Percentiles rank a stretch among this genome's conserved stretches.
These are phyloP conservation scores for Poliocrania exsul DNA, from an alignment of 2,797 vertebrate genomes.

Conservation along the genomic window DNA sequence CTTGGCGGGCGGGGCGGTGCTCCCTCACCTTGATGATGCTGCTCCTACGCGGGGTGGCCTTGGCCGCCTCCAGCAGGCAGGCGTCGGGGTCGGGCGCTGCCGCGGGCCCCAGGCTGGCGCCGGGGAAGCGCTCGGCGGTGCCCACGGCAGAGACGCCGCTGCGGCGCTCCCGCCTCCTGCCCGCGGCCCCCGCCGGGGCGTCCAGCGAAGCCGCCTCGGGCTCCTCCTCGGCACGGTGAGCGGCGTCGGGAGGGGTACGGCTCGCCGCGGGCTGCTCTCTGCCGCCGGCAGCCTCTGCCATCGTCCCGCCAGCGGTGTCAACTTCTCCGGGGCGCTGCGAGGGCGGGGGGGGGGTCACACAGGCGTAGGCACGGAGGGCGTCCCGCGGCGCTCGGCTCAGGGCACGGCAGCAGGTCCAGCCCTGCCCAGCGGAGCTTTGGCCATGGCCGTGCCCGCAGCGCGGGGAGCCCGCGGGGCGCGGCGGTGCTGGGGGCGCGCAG, in stretches of 20 bases:
- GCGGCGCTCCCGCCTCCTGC: constrained; percentile 67
- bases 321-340: neutral
- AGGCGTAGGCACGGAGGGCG: neutral
- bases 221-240: constrained; percentile 54
- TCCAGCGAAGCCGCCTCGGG: constrained; percentile 30
- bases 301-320: neutral
- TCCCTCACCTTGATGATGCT: constrained; percentile 82
- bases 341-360: neutral
- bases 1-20: neutral
- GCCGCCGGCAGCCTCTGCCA: constrained; percentile 69
- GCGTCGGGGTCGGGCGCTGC: constrained; percentile 58
- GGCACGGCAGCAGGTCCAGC: neutral
- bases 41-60: constrained; percentile 78
- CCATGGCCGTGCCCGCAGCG: neutral
- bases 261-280: constrained; percentile 14
- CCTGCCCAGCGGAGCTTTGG: neutral
- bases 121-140: constrained; percentile 14
- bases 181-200: neutral
- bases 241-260: constrained; percentile 5
- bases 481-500: neutral
- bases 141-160: constrained; percentile 63
- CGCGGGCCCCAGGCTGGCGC: neutral
- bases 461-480: neutral
- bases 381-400: neutral
- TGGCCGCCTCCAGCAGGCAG: constrained; percentile 76